A percentile compares a stretch with the other conserved stretches of the same genome.
These are phyloP conservation scores for Sesamia inferens DNA, from an alignment of 2,888 invertebrate species.

Conservation along the genomic window DNA sequence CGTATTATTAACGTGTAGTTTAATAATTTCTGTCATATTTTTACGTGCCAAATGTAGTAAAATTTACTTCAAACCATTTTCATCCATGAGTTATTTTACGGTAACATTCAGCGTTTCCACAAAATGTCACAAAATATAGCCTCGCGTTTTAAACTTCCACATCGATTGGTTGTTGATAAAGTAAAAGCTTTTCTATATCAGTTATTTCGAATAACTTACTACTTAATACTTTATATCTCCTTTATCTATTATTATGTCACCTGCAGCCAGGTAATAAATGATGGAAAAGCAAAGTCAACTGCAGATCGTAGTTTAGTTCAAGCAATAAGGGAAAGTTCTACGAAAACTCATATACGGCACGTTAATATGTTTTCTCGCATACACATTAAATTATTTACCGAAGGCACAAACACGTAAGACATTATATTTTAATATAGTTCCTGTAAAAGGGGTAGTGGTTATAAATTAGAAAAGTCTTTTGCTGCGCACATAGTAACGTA, in stretches of 20 bases:
- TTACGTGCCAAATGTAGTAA: not conserved
- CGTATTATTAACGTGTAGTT: no score
- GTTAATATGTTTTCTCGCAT: conserved; percentile 9
- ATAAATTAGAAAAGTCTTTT: not conserved
- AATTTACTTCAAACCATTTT: not conserved
- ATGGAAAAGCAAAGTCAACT: not conserved
- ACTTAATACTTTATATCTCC: not conserved
- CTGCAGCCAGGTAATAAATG: not conserved
- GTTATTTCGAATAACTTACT: conserved; percentile 22
- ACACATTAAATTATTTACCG: conserved; percentile 10
- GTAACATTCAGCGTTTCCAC: conserved; percentile 6
- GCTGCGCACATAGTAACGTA: not conserved
- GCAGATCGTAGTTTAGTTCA: not conserved
- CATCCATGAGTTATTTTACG: conserved; percentile 3
- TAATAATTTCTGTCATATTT: not conserved
- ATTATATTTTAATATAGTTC: not conserved
- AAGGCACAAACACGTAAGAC: not conserved
- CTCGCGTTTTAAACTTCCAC: no score
- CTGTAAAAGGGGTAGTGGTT: not conserved
- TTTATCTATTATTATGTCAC: not conserved
- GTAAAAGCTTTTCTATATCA: conserved; percentile 32
- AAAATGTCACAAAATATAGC: conserved; percentile 14
- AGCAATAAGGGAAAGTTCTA: not conserved
- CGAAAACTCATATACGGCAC: conserved; percentile 17
- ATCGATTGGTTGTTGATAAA: no score